phyloP scores from a whole-genome alignment of 1,140 invertebrate species.

The Eriocheir sinensis region DNA sequence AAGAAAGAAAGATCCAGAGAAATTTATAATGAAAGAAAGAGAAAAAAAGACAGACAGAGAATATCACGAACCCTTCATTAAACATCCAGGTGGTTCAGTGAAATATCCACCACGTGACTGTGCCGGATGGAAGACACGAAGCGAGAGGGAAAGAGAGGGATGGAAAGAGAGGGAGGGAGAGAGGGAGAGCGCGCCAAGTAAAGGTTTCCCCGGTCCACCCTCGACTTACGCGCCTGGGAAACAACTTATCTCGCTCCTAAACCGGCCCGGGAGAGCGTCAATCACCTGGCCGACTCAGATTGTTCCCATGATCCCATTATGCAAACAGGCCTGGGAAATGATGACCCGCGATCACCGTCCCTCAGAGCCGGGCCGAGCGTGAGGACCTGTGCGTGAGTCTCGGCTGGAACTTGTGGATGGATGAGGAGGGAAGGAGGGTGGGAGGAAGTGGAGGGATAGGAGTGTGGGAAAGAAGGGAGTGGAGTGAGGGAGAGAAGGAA shows the following conservation, averaged over 20 bases:
- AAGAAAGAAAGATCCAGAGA: no score
- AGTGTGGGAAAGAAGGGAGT: no score
- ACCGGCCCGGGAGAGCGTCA: neutral
- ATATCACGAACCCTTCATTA: neutral
- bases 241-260: slow-evolving; percentile 11
- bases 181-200: neutral
- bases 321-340: neutral
- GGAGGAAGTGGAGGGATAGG: neutral
- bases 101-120: neutral
- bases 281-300: neutral
- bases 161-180: neutral
- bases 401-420: no score
- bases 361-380: neutral
- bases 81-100: neutral
- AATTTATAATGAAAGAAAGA: no score
- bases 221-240: neutral
- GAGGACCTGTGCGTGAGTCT: neutral
- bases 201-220: neutral
- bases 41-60: no score
- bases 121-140: no score
- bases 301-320: slow-evolving; percentile 4
- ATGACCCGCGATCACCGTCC: neutral
- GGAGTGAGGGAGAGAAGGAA: no score
- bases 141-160: neutral
- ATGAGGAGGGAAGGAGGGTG: neutral